Conservation (phyloP, 2,888 invertebrate species). For the Acanthosoma haemorrhoidale region DNA sequence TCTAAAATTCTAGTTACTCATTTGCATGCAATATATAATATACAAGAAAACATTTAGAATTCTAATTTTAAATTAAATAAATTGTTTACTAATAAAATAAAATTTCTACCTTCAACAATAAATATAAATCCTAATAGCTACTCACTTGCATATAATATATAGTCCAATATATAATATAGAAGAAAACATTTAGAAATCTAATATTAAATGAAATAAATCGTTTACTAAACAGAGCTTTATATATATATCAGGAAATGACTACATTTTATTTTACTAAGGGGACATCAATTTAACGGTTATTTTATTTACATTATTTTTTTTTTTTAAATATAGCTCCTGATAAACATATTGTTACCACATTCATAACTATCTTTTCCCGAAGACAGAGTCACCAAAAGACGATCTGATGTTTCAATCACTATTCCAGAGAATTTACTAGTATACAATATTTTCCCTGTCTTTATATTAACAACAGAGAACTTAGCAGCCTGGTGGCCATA, state of each 20-base stretch:
- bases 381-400: conserved; percentile 13
- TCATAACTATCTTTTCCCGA: conserved; percentile 10
- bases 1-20: too few species aligned
- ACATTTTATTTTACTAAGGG: too few species aligned
- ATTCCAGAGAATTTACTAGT: conserved; percentile 14
- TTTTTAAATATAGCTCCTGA: conserved; percentile 18
- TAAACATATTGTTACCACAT: conserved; percentile 14
- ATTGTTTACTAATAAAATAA: too few species aligned
- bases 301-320: background rate
- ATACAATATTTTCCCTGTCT: background rate
- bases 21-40: too few species aligned
- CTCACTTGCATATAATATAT: too few species aligned
- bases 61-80: too few species aligned
- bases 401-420: conserved; percentile 10
- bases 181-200: conserved; percentile 6
- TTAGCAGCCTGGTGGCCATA: background rate
- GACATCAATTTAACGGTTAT: too few species aligned
- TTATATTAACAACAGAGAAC: conserved; percentile 5
- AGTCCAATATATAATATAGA: too few species aligned
- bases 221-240: background rate
- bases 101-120: too few species aligned
- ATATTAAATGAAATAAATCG: background rate
- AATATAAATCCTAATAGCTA: too few species aligned
- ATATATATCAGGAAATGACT: background rate
- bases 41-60: too few species aligned